Base-by-base conservation (phyloP, 1,140 invertebrate genomes). In the Tetramorium alpestre region DNA sequence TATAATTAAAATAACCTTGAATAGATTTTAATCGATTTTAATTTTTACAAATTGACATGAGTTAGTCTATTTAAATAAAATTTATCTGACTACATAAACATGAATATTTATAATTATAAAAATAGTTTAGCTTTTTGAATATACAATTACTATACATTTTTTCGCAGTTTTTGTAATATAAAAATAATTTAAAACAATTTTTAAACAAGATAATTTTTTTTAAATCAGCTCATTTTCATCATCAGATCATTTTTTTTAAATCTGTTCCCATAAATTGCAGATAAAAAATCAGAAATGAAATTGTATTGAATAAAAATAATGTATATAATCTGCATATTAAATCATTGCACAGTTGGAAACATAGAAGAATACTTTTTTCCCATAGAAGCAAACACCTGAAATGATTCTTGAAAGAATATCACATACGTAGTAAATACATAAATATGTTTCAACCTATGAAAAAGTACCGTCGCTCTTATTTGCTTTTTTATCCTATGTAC, bases 351-450 rank as follows among this genome's bases (percentile, higher is more conserved):
- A 77, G 25, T 25, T 49, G 16, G 22, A 70, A 56, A 5, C 16
- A 28, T 69, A 11, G 33, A 56, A 58, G 10, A 28, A 13, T 70
- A 69, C 49, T 70, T n/a, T 51, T 65, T 80, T 47, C 2, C 28
- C 33, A 18, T n/a, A n/a, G 49, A 64, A 47, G 5, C 2, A 25
- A 51, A 65, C 22, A 16, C 8, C 38, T 58, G 33, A 33, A 33
- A 33, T 4, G 33, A 22, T 28, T 2, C 25, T 22, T 22, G 64
- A 80, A 88, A 69, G 67, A 80, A 82, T 85, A 86, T 86, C 67
- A 56, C 82, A 86, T 62, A 56, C 81, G 73, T 88, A 86, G 88
- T 87, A 90, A 89, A 90, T 85, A 90, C 70, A 58, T 73, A 82
- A 89, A 90, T 90, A 87, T 88, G 69, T 72, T 85, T 64, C 28